Evolutionary conservation across 2,888 invertebrate genomes (phyloP), one percentile per base, ranked within the genome.

Genomic region (Ditula angustiorana): DNA sequence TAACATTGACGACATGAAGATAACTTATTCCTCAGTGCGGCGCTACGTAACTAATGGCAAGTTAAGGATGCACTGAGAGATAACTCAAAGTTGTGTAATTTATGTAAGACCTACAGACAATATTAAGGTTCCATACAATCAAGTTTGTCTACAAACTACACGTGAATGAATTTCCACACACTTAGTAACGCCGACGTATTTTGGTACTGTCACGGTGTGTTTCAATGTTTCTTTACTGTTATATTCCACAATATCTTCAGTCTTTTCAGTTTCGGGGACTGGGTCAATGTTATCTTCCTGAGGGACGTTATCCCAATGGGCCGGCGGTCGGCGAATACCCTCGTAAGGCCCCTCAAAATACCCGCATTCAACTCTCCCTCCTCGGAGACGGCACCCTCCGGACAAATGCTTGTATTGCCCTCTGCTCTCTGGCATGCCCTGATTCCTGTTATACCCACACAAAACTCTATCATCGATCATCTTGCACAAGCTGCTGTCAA

Each of bases 331-430:
- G 11, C 63, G 63, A 21, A 63, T 49, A 4, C 44, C 57, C 11
- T 58, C 57, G 1, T 33, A 57, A 7, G 44, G 63, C 8, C 26
- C 57, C 0, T 52, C 24, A 4, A 33, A 23, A 13, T 63, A 63
- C 5, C 63, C 63, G 8, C 63, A 63, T 13, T 63, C 63, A 0
- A 63, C 57, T 7, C 57, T 16, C 10, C 63, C 63, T n/a, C 50
- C 44, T 2, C 30, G 30, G 8, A 63, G 44, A n/a, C 63, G 24
- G 24, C 63, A 63, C 2, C 57, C 63, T n/a, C 57, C 57, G n/a
- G 57, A 52, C 11, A 63, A 10, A 7, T 23, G 3, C 35, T 10
- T 7, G 2, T 30, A 8, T 5, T 35, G 33, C n/a, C 3, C 16
- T 1, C 35, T 21, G 30, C 19, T 46, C n/a, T 30, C 21, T 2